Evolutionary conservation across 2,888 invertebrate genomes (phyloP), one percentile per base, ranked within the genome.

Genomic region (Clunio marinus): DNA sequence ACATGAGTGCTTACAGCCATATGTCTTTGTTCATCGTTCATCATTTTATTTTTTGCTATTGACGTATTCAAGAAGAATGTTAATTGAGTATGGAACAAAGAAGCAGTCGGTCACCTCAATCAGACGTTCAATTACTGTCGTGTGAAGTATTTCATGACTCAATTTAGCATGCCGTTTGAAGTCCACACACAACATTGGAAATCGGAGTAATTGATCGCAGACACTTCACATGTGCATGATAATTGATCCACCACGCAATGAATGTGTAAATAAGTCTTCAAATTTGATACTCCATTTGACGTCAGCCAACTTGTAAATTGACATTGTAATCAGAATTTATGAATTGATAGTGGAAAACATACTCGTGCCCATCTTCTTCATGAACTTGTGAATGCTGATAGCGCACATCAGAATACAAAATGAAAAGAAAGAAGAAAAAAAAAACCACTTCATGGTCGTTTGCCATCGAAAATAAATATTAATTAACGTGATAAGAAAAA

Each of bases 281-380:
- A n/a, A n/a, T n/a, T n/a, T n/a, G n/a, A n/a, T n/a, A n/a, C n/a
- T n/a, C 15, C n/a, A 15, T 15, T 41, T 41, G 41, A 41, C 41
- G 41, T 41, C 41, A 41, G 10, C 2, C 41, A 15, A 41, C 32
- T 41, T 41, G 41, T 41, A 41, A 41, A 41, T 41, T 41, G 41
- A 5, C 41, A 41, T 2, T 10, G 10, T 15, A 41, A 41, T 41
- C 41, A 41, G 2, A 41, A 41, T n/a, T n/a, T 15, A 41, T n/a
- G 5, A 32, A 32, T 8, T 41, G 41, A 41, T n/a, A n/a, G 41
- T 41, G 41, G 15, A 17, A 51, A 51, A 51, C 28, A 45, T 46
- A 46, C 63, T 63, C 63, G 63, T 63, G 63, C 37, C 27, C 37
- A 63, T 63, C 63, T 27, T 63, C 63, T n/a, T n/a, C n/a, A n/a